phyloP scores from a whole-genome alignment of 64 coral and sea anemone species.

The Dendrophyllia cribrosa region DNA sequence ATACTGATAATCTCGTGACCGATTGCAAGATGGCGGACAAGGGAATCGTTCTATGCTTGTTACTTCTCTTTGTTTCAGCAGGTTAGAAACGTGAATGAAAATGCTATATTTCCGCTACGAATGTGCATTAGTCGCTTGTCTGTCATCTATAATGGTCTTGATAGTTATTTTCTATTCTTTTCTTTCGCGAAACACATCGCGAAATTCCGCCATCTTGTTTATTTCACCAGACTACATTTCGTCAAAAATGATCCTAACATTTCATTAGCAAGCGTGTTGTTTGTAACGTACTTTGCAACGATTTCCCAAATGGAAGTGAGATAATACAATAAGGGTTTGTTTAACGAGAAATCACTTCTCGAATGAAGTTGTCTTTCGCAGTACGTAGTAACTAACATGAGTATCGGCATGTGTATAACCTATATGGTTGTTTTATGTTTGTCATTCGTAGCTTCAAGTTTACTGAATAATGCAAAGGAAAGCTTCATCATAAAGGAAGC shows the following conservation, averaged over 20 bases:
- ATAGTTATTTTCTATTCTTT: neutral
- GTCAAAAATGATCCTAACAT: neutral
- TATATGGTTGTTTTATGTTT: neutral
- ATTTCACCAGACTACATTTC: neutral
- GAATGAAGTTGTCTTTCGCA: no score
- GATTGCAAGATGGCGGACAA: slow-evolving; percentile 26
- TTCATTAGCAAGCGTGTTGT: neutral
- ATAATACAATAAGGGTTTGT: neutral
- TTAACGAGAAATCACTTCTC: neutral
- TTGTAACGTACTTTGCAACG: no score
- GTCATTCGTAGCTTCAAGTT: neutral
- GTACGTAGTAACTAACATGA: no score
- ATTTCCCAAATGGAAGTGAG: neutral
- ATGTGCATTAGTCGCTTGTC: neutral
- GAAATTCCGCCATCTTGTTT: neutral
- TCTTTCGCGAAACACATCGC: neutral
- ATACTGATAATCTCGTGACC: slow-evolving; percentile 17
- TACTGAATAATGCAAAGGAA: slow-evolving; percentile 13
- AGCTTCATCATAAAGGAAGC: slow-evolving; percentile 47
- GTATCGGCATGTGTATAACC: neutral
- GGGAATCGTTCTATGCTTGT: neutral
- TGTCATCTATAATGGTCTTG: neutral
- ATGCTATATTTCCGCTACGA: neutral
- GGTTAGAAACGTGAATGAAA: neutral
- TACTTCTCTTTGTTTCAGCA: slow-evolving; percentile 24